Evolutionary conservation across 2,113 vertebrate genomes (phyloP).

Genomic region (Ceyx cyanopectus): DNA sequence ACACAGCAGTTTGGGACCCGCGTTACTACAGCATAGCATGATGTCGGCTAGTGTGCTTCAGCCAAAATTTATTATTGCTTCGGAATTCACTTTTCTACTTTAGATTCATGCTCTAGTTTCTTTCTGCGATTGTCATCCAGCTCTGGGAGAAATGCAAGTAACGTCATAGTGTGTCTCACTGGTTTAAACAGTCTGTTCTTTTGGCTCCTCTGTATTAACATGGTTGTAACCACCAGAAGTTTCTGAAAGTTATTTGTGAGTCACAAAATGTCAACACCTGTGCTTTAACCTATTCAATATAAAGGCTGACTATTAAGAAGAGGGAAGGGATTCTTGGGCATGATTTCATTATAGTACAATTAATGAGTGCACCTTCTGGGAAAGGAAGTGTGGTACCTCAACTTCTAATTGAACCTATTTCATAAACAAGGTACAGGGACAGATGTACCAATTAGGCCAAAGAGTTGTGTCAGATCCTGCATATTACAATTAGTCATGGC

Average conservation of each 20-base stretch:
- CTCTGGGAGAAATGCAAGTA: background rate
- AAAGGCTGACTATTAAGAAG: background rate
- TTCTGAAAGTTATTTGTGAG: conserved; percentile 4
- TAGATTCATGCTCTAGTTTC: background rate
- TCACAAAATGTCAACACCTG: background rate
- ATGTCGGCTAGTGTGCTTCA: background rate
- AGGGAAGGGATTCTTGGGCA: background rate
- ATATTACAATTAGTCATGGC: background rate
- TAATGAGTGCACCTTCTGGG: background rate
- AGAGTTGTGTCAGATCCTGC: conserved; percentile 34
- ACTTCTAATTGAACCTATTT: conserved; percentile 14
- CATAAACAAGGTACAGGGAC: background rate
- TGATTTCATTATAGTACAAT: conserved; percentile 32
- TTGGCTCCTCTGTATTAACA: background rate
- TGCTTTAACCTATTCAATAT: background rate
- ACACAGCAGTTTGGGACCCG: background rate
- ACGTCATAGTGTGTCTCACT: background rate
- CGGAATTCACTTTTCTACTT: background rate
- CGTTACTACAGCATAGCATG: background rate
- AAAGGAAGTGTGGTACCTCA: conserved; percentile 45
- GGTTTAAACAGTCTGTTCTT: background rate
- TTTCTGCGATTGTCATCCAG: background rate
- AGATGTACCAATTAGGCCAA: conserved; percentile 7
- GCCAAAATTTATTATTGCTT: background rate
- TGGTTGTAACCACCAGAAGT: background rate